phyloP scores from a whole-genome alignment of 2,888 invertebrate genomes.

The Drosophila ustulata region DNA sequence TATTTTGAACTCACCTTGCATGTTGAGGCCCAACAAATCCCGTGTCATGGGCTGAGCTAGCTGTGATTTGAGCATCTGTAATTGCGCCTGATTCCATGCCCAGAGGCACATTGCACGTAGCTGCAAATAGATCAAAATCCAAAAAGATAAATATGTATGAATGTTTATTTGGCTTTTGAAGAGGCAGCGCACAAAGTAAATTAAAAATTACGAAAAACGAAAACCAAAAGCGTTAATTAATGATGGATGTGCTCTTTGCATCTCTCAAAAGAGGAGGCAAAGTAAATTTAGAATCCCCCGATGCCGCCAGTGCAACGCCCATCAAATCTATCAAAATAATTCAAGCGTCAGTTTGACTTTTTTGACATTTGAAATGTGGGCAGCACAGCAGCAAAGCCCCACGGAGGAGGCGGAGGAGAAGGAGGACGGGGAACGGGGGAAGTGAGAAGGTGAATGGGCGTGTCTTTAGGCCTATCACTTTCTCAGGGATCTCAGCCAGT shows the following conservation, averaged over 20 bases:
- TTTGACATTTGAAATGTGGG: constrained; percentile 52
- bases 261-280: constrained; percentile 16
- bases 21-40: constrained; percentile 93
- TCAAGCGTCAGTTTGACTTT: constrained; percentile 76
- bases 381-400: neutral
- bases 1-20: constrained; percentile 88
- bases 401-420: neutral
- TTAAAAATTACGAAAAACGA: constrained; percentile 17
- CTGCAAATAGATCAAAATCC: constrained; percentile 85
- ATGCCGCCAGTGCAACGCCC: constrained; percentile 40
- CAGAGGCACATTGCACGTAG: constrained; percentile 89
- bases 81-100: constrained; percentile 94
- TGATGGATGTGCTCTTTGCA: constrained; percentile 40
- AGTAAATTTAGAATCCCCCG: constrained; percentile 57
- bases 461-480: constrained; percentile 41
- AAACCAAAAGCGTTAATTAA: constrained; percentile 49
- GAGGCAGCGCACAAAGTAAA: constrained; percentile 16
- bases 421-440: too few species aligned
- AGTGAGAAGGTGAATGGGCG: neutral
- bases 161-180: constrained; percentile 3
- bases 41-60: constrained; percentile 93
- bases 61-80: constrained; percentile 91
- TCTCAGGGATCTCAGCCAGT: constrained; percentile 24
- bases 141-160: constrained; percentile 3
- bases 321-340: constrained; percentile 81